Evolutionary conservation across 2,888 invertebrate species (phyloP).

Genomic region (Adelognathus sp.): DNA sequence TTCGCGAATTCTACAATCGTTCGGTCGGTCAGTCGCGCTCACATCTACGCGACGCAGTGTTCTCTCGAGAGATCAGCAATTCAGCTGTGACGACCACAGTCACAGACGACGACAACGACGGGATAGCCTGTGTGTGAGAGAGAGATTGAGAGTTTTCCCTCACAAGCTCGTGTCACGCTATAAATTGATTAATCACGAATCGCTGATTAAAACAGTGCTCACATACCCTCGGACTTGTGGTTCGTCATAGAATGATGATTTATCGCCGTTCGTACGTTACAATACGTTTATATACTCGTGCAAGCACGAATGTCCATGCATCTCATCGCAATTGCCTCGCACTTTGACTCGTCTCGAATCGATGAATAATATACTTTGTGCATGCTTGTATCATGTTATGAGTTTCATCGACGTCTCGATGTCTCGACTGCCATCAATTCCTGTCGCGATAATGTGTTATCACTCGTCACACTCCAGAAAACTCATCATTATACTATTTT

Average conservation of each 20-base stretch:
- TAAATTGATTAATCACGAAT: slow-evolving; percentile 45
- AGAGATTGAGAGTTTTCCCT: slow-evolving; percentile 15
- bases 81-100: not conserved
- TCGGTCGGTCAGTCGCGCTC: slow-evolving; percentile 34
- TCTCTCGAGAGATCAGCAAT: not conserved
- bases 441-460: not conserved
- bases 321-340: not conserved
- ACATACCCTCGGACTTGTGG: slow-evolving; percentile 14
- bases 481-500: not conserved
- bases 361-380: slow-evolving; percentile 29
- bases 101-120: not conserved
- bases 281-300: not conserved
- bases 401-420: not conserved
- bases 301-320: not conserved
- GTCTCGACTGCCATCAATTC: not conserved
- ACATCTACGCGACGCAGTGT: not conserved
- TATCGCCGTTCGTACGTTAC: slow-evolving; percentile 1
- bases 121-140: not conserved
- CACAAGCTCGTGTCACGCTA: not conserved
- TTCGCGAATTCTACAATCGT: not conserved
- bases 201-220: slow-evolving; percentile 32
- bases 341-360: not conserved
- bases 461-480: not conserved
- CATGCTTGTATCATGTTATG: not conserved
- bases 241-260: slow-evolving; percentile 36